Evolutionary conservation across 2,888 invertebrate genomes (phyloP), one percentile per base, ranked within the genome.

Genomic region (Agelastica alni): DNA sequence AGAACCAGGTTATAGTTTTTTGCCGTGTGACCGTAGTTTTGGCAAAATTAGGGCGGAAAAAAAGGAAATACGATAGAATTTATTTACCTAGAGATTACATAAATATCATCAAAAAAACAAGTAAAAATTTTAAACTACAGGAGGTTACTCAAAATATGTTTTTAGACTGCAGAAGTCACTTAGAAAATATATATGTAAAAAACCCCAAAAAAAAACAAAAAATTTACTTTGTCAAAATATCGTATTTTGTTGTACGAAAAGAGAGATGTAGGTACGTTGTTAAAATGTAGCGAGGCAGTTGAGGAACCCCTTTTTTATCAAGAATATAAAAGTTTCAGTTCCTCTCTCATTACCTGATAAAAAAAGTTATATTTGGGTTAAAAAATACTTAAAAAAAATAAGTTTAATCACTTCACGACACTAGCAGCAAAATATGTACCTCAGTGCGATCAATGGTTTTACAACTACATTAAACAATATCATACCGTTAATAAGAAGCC

Each of bases 1-100:
- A 14, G 60, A 60, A 34, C 55, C 54, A n/a, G 52, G 55, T 4
- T 48, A 58, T 36, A 58, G 55, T 14, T 58, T 58, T 22, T 47
- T 56, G 7, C 48, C 55, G 5, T 58, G 53, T 18, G 52, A 48
- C 31, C 43, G 56, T 1, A 43, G 22, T 6, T 42, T 26, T 13
- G 42, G 42, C 3, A 3, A 2, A 6, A 42, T 42, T 14, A 14
- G 13, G 12, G 2, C 4, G 13, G 14, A 41, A 41, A n/a, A 41
- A 41, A 37, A n/a, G 31, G 12, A 31, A 31, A 31, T 31, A 31
- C 12, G 12, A 31, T 31, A 31, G 9, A 28, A 3, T 28, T 5
- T 28, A 28, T 28, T 5, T 28, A 28, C 28, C 28, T 28, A 28
- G 12, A 10, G 31, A 31, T 12, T 31, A 31, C 6, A 12, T 31